A percentile compares a stretch with the other conserved stretches of the same genome.
Conservation (phyloP, 1,140 invertebrate species). For the Drosophila subobscura region DNA sequence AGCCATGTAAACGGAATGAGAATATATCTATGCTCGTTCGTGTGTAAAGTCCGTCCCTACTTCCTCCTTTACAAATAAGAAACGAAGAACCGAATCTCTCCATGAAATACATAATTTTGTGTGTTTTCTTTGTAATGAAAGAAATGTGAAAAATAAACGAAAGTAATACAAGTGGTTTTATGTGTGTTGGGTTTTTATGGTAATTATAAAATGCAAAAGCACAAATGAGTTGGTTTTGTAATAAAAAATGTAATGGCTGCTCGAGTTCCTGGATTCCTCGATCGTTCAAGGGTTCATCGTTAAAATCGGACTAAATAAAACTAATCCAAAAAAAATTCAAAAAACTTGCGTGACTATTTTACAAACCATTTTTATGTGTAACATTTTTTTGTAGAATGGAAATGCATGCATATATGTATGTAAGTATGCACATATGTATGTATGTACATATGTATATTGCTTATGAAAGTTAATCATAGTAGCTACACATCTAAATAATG, state of each 20-base stretch:
- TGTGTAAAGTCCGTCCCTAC: slow-evolving; percentile 43
- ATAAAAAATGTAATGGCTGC: too few relatives aligned
- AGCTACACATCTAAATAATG: slow-evolving; percentile 3
- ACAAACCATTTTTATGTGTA: not conserved
- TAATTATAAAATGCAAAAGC: not conserved
- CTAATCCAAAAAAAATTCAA: not conserved
- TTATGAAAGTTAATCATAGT: not conserved
- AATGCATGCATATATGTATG: too few relatives aligned
- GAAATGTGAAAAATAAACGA: slow-evolving; percentile 44
- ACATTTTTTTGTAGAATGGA: too few relatives aligned
- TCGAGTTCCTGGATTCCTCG: too few relatives aligned
- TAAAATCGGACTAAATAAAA: too few relatives aligned
- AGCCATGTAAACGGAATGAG: slow-evolving; percentile 25
- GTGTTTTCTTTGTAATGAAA: slow-evolving; percentile 45
- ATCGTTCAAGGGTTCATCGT: too few relatives aligned
- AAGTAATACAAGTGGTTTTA: slow-evolving; percentile 26
- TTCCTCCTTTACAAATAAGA: slow-evolving; percentile 36
- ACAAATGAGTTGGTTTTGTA: too few relatives aligned
- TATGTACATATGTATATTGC: not conserved
- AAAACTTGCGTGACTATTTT: not conserved
- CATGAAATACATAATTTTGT: slow-evolving; percentile 10
- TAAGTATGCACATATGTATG: too few relatives aligned
- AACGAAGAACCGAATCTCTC: slow-evolving; percentile 36
- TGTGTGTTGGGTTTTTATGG: not conserved
- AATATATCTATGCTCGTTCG: not conserved